Percentiles rank a stretch among this genome's conserved stretches.
phyloP scores from a whole-genome alignment of 2,113 vertebrate species.

The Elachura formosa region DNA sequence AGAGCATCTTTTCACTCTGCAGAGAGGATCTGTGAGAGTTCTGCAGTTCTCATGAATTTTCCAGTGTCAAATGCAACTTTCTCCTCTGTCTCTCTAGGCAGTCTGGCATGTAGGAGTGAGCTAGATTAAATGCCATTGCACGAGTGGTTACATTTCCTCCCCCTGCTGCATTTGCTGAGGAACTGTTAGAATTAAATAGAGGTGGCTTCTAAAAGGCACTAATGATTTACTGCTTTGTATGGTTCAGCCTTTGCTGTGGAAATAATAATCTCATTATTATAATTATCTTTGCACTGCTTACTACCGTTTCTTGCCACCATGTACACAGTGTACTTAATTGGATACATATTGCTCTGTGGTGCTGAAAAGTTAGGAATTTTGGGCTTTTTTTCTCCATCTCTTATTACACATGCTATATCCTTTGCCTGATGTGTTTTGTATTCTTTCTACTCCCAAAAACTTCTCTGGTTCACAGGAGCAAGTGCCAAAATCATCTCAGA shows the following conservation, averaged over 20 bases:
- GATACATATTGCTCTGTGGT: not conserved
- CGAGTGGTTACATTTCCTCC: not conserved
- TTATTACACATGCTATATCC: not conserved
- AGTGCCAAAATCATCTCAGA: not conserved
- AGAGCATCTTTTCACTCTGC: not conserved
- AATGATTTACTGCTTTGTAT: not conserved
- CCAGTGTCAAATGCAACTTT: not conserved
- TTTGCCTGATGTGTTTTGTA: not conserved
- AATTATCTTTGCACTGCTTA: not conserved
- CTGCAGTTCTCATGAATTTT: not conserved
- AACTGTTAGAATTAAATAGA: not conserved
- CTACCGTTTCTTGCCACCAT: not conserved
- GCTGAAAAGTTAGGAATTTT: not conserved
- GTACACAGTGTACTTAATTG: not conserved
- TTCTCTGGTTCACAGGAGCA: not conserved
- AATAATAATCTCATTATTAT: not conserved
- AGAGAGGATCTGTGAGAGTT: not conserved
- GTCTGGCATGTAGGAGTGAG: not conserved
- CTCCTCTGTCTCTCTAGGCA: not conserved
- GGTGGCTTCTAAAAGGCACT: not conserved
- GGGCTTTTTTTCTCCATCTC: fast-evolving
- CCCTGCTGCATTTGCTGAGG: not conserved
- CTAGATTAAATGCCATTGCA: not conserved
- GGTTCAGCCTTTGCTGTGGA: not conserved
- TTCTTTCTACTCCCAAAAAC: not conserved